Percentiles rank a stretch among this genome's conserved stretches.
phyloP scores from a whole-genome alignment of 2,888 invertebrate genomes.

The Nephrotoma appendiculata region DNA sequence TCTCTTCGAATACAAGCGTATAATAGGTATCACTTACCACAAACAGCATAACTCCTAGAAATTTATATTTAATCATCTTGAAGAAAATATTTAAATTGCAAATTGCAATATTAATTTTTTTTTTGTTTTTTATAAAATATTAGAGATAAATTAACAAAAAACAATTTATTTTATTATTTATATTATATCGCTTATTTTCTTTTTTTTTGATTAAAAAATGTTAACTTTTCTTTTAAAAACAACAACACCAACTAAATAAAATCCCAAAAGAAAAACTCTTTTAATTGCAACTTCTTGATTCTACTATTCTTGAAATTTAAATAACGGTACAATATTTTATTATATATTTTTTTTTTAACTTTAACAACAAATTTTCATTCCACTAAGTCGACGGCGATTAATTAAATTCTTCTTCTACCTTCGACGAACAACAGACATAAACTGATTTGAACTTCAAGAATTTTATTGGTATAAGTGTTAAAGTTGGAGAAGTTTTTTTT shows the following conservation, averaged over 20 bases:
- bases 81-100: not conserved
- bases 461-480: not conserved
- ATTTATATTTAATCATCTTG: not conserved
- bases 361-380: not conserved
- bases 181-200: not conserved
- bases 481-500: not conserved
- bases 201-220: not conserved
- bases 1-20: not conserved
- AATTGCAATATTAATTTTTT: not conserved
- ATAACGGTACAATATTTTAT: not conserved
- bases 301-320: not conserved
- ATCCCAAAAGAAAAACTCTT: not conserved
- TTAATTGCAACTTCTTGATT: not conserved
- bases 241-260: not conserved
- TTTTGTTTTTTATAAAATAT: not conserved
- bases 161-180: not conserved
- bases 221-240: not conserved
- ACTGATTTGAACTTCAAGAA: constrained; percentile 2
- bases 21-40: not conserved
- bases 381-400: not conserved
- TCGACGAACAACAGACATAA: not conserved
- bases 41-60: not conserved
- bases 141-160: not conserved
- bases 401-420: not conserved
- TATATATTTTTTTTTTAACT: not conserved